A percentile compares a stretch with the other conserved stretches of the same genome.
Evolutionary conservation across 2,797 vertebrate species (phyloP).

Genomic region (Crocodylus rhombifer): DNA sequence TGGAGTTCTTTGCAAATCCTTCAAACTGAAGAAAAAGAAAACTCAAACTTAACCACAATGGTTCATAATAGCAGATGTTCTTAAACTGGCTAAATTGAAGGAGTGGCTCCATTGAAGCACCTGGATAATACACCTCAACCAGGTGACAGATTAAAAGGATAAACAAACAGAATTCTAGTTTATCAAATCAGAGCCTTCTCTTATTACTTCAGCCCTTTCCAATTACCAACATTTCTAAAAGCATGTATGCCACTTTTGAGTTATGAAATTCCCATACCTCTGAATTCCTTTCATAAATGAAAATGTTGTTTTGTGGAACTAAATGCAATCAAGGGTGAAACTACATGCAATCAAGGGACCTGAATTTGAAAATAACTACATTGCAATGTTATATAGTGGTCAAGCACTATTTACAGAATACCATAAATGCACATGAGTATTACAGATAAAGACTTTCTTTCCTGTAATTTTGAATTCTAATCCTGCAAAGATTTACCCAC

Average conservation of each 20-base stretch:
- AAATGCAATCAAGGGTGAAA: not conserved
- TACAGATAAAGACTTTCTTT: too few species aligned
- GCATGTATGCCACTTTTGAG: not conserved
- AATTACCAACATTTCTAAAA: constrained; percentile 1
- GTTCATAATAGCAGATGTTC: not conserved
- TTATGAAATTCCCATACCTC: not conserved
- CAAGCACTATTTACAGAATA: not conserved
- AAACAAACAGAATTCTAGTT: constrained; percentile 33
- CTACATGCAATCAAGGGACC: not conserved
- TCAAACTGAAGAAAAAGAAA: constrained; percentile 17
- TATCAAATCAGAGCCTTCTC: constrained; percentile 12
- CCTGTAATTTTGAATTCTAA: not conserved
- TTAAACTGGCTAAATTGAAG: constrained; percentile 35
- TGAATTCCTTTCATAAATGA: not conserved
- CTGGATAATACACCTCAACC: not conserved
- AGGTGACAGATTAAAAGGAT: constrained; percentile 46
- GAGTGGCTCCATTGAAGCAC: constrained; percentile 48
- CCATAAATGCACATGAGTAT: not conserved
- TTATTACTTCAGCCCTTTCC: not conserved
- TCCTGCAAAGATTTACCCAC: not conserved
- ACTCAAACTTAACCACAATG: not conserved
- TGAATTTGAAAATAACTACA: not conserved
- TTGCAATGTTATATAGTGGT: not conserved
- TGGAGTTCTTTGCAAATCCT: constrained; percentile 12
- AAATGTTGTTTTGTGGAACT: not conserved